Base-by-base conservation (phyloP, 2,113 vertebrate genomes). In the Cryptotis parvus region DNA sequence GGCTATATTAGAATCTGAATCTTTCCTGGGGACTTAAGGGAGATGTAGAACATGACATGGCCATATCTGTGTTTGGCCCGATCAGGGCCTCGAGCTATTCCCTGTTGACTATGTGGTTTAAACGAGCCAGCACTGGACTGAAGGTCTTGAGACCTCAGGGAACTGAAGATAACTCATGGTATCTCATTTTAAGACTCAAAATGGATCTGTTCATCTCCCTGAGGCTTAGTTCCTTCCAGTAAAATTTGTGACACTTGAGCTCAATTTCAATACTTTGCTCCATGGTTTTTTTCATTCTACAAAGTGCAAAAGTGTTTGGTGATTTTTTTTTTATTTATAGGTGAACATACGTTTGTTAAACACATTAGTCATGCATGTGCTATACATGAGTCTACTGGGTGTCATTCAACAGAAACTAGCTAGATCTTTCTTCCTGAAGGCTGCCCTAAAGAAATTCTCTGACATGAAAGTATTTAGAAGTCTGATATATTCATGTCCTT, bases 251-350 rank as follows among this genome's bases (percentile, higher is more conserved):
- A 1, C 4, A 63, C 41, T 45, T 37, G 22, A 63, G 69, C 49
- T 82, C 26, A 83, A 68, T 77, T 83, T 27, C 31, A 90, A 35
- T 88, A 58, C 84, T 55, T 68, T 92, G 43, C 15, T 58, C 24
- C 20, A 58, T 58, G 55, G 24, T 58, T 22, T 58, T 58, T 58
- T 58, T 58, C 26, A 35, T 61, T 75, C 78, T 85, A 35, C 63
- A 31, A 55, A 86, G 49, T 74, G 58, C 39, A 45, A 79, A 83
- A n/a, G n/a, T n/a, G n/a, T n/a, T n/a, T n/a, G n/a, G n/a, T n/a
- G n/a, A n/a, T n/a, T n/a, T 66, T 90, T 84, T 85, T 94, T 90
- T 29, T 77, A 73, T 31, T 26, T 81, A 39, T 82, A 61, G 9
- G 39, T 69, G 70, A 90, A 68, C 14, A 76, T 66, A 92, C 49